Conservation (phyloP, 1,140 invertebrate genomes). For the Drosophila sulfurigaster region DNA sequence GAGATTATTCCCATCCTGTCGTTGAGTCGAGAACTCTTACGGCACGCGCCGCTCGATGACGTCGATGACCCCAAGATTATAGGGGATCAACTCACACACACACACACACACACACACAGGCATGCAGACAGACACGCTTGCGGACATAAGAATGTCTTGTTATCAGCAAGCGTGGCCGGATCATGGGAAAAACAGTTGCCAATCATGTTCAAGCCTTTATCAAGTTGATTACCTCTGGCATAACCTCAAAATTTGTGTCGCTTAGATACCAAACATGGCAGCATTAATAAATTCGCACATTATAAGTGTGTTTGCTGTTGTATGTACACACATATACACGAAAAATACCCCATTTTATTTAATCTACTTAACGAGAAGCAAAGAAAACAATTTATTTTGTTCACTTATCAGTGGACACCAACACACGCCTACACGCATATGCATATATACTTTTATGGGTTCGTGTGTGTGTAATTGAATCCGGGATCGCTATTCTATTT, state of each 20-base stretch:
- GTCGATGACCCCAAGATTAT: conserved; percentile 20
- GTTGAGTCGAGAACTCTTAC: conserved; percentile 8
- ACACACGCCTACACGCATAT: background rate
- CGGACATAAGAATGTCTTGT: background rate
- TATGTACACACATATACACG: background rate
- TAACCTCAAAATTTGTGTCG: conserved; percentile 7
- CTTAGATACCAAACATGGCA: background rate
- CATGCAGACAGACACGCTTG: background rate
- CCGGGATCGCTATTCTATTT: conserved; percentile 72
- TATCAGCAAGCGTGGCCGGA: conserved; percentile 28
- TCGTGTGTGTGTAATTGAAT: conserved; percentile 45
- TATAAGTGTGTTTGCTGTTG: background rate
- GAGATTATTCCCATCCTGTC: conserved; percentile 21
- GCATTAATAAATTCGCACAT: conserved; percentile 2
- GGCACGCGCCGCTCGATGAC: conserved; percentile 47
- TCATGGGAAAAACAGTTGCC: conserved; percentile 41
- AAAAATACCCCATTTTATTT: conserved; percentile 14
- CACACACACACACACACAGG: background rate
- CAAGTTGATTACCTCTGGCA: background rate
- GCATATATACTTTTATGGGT: background rate
- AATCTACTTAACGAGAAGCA: conserved; percentile 1
- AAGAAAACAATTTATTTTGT: conserved; percentile 9
- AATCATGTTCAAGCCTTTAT: conserved; percentile 7
- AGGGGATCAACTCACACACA: background rate
- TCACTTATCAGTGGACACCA: conserved; percentile 13